Conservation (phyloP, 2,113 vertebrate species). For the western clawed frog (Xenopus tropicalis) region UCB_Xtro_10.0 CM004448.2:93794501-93795000, state of each 20-base stretch:
- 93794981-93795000: too few species aligned
- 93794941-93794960: too few species aligned
- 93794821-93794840: background rate
- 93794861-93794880: too few species aligned
- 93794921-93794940: too few species aligned
- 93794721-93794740: conserved; percentile 4
- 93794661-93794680: conserved; percentile 19
- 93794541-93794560: conserved; percentile 37
- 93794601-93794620: conserved; percentile 9
- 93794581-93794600: conserved; percentile 15
- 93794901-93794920: too few species aligned
- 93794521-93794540: conserved; percentile 14
- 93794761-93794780: background rate
- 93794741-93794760: conserved; percentile 1
- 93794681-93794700: background rate
- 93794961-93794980: too few species aligned
- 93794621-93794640: conserved; percentile 13
- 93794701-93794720: conserved; percentile 12
- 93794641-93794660: conserved; percentile 1
- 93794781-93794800: background rate
- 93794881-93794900: too few species aligned
- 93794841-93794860: background rate
- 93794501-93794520: conserved; percentile 30
- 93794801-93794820: background rate
- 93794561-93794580: conserved; percentile 20